Evolutionary conservation across 2,113 vertebrate species (phyloP).

Genomic region (human (Homo sapiens)): GRCh38 chr11:115228501-115229000

Average conservation of each 20-base stretch:
- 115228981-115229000: background rate
- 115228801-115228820: background rate
- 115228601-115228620: background rate
- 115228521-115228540: background rate
- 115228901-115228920: background rate
- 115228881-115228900: constrained; percentile 50
- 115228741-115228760: constrained; percentile 7
- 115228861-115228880: constrained; percentile 42
- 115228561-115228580: background rate
- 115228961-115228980: constrained; percentile 23
- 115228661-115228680: background rate
- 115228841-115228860: constrained; percentile 44
- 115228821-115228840: constrained; percentile 22
- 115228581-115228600: background rate
- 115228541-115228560: background rate
- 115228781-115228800: background rate
- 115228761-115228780: background rate
- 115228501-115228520: background rate
- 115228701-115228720: constrained; percentile 12
- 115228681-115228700: constrained; percentile 2
- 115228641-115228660: background rate
- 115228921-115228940: background rate
- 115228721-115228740: background rate
- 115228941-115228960: background rate
- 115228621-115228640: background rate